Conservation (phyloP, 2,113 vertebrate species). For the Epinephelus lanceolatus region DNA sequence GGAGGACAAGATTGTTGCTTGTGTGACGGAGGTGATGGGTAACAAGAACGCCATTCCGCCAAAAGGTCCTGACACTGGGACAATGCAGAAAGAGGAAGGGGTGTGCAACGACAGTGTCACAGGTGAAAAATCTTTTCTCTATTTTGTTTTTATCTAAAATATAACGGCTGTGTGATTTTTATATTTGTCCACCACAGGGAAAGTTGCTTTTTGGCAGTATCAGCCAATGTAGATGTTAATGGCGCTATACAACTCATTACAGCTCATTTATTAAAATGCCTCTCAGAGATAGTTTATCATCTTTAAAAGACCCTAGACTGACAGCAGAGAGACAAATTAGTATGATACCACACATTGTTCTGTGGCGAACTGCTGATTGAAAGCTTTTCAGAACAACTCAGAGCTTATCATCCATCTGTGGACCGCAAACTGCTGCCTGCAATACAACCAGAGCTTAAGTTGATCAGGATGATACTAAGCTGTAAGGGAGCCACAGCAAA, state of each 20-base stretch:
- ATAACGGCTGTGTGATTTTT: not conserved
- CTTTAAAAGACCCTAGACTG: not conserved
- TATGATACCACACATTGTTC: not conserved
- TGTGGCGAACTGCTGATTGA: not conserved
- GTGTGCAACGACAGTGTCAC: not conserved
- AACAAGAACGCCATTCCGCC: conserved; percentile 62
- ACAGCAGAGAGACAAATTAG: not conserved
- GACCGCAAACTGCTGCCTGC: not conserved
- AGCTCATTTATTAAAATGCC: conserved; percentile 13
- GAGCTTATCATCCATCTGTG: conserved; percentile 20
- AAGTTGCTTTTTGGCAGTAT: not conserved
- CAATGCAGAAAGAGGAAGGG: conserved; percentile 8
- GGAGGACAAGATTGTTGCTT: conserved; percentile 25
- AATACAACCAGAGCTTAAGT: conserved; percentile 15
- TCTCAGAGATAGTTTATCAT: not conserved
- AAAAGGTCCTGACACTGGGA: conserved; percentile 41
- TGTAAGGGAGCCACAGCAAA: conserved; percentile 4
- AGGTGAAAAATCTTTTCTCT: conserved; percentile 48
- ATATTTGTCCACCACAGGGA: not conserved
- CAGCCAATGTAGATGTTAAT: not conserved
- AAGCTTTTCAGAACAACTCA: conserved; percentile 26
- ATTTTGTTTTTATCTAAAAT: not conserved
- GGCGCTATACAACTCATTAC: not conserved
- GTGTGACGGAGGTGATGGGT: conserved; percentile 56
- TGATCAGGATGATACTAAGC: conserved; percentile 46